These are phyloP conservation scores for Notolepis coatsorum DNA, from an alignment of 2,797 vertebrate species.

Conservation along the genomic window DNA sequence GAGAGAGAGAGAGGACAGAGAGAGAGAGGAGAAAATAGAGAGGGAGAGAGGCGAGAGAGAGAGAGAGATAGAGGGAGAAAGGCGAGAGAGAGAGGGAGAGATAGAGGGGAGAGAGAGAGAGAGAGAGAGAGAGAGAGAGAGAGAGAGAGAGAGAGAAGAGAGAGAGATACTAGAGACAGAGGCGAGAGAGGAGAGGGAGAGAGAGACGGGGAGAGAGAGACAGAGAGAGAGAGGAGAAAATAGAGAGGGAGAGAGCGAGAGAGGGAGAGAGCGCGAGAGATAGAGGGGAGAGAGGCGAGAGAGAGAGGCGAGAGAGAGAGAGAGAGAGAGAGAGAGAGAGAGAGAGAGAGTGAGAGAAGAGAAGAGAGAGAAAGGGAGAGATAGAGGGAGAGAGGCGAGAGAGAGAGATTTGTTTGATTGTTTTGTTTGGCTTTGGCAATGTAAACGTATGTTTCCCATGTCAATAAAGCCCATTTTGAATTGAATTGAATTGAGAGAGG, in stretches of 20 bases:
- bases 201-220: neutral
- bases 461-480: too few species aligned
- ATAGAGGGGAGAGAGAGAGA: slow-evolving; percentile 1
- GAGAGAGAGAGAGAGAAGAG: neutral
- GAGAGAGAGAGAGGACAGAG: too few species aligned
- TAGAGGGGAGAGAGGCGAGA: neutral
- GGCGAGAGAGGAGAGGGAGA: neutral
- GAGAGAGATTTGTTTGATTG: too few species aligned
- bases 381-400: too few species aligned
- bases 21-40: too few species aligned
- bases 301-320: neutral
- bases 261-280: too few species aligned
- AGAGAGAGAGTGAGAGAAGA: neutral
- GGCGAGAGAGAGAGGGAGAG: too few species aligned
- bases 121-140: neutral
- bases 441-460: too few species aligned
- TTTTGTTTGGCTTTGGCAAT: too few species aligned
- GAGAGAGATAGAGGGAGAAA: too few species aligned
- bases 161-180: neutral
- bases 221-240: neutral
- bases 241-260: neutral
- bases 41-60: too few species aligned
- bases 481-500: too few species aligned
- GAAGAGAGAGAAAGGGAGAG: neutral
- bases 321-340: neutral